Base-by-base conservation (phyloP, 2,888 invertebrate genomes). In the Muscina levida region DNA sequence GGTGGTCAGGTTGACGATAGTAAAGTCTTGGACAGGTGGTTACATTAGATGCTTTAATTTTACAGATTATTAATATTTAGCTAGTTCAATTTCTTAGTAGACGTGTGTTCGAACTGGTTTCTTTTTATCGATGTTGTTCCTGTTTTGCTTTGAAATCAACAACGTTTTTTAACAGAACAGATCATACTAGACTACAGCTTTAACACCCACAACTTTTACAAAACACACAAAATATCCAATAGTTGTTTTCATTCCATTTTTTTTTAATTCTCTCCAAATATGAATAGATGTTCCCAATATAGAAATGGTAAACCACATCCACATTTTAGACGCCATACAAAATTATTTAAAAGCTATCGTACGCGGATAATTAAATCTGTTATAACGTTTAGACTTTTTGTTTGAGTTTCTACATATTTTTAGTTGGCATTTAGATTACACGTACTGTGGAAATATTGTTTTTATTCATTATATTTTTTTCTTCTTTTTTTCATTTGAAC, bases 11-110 rank as follows among this genome's bases (percentile, higher is more conserved):
- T 90, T 73, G 90, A 90, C 83, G 89, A 90, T 79, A 87, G 87
- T 85, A 86, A 85, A 86, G 88, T 86, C 39, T 83, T 89, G 86
- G 90, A 90, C 89, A 90, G 90, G 90, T 90, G 87, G 86, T 88
- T 89, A 89, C 62, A 19, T 42, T 87, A 56, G 70, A 65, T 53
- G 42, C n/a, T 13, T 57, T 71, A 42, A 46, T 26, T 44, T 72
- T 37, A 31, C 26, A 48, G 4, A n/a, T 31, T 67, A n/a, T 6
- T 15, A 37, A 57, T 17, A 6, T 31, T 31, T 17, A 59, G 39
- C 4, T 24, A 8, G 11, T 8, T 65, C 17, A 46, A 13, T 46
- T 31, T 8, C 31, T 31, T 31, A 31, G 2, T 53, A n/a, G 10
- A 1, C 5, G 4, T 53, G 10, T 2, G 2, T 66, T 46, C 2